phyloP scores from a whole-genome alignment of 2,888 invertebrate species.

The Aspidiotus rigidus region DNA sequence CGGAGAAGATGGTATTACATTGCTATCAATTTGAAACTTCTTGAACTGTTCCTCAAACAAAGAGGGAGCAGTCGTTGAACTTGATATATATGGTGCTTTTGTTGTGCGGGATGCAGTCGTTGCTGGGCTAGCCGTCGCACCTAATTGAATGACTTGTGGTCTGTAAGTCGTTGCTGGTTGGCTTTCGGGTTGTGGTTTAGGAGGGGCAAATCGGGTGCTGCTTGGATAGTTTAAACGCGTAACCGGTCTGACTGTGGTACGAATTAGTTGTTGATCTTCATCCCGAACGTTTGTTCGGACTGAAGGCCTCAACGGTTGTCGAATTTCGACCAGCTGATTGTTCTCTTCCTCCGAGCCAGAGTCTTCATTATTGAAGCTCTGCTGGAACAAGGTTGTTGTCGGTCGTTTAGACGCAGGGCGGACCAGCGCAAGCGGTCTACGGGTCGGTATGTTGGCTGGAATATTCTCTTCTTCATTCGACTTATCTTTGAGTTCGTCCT shows the following conservation, averaged over 20 bases:
- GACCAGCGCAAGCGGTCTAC: constrained; percentile 40
- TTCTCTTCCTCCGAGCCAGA: constrained; percentile 28
- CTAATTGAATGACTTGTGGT: constrained; percentile 50
- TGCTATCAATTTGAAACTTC: constrained; percentile 60
- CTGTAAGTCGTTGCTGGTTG: constrained; percentile 59
- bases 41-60: constrained; percentile 69
- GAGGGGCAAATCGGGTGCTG: constrained; percentile 37
- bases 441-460: constrained; percentile 54
- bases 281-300: constrained; percentile 5
- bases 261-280: constrained; percentile 43
- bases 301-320: constrained; percentile 44
- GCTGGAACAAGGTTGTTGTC: constrained; percentile 62
- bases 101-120: constrained; percentile 37
- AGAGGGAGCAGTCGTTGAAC: constrained; percentile 35
- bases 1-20: constrained; percentile 46
- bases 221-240: constrained; percentile 38
- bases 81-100: constrained; percentile 30
- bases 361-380: constrained; percentile 50
- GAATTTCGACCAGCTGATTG: constrained; percentile 29
- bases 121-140: constrained; percentile 37
- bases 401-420: constrained; percentile 42
- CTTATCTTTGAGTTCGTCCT: constrained; percentile 44
- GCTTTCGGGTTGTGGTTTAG: constrained; percentile 44
- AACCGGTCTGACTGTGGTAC: constrained; percentile 41
- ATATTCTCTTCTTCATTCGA: constrained; percentile 49